Evolutionary conservation across 2,888 invertebrate genomes (phyloP).

Genomic region (Ormyrus rosae): DNA sequence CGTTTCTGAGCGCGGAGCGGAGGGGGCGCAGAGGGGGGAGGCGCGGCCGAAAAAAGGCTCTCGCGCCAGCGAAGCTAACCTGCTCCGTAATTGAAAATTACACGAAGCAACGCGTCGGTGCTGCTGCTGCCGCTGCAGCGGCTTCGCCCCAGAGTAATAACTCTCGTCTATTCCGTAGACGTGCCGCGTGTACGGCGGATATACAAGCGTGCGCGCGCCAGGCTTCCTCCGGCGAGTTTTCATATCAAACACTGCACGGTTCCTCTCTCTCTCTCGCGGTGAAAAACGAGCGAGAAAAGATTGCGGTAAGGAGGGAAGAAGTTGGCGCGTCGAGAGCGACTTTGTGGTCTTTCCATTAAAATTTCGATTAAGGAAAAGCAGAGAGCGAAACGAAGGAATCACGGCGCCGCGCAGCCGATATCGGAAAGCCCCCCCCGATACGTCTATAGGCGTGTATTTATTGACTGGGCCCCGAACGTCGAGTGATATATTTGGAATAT

Average conservation of each 20-base stretch:
- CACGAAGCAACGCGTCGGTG: slow-evolving; percentile 33
- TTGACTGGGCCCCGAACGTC: slow-evolving; percentile 14
- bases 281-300: slow-evolving; percentile 39
- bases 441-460: slow-evolving; percentile 6
- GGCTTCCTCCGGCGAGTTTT: slow-evolving; percentile 35
- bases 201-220: background rate
- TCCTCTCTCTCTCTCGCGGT: background rate
- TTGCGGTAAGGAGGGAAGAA: slow-evolving; percentile 7
- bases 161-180: slow-evolving; percentile 15
- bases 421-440: background rate
- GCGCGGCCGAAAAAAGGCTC: slow-evolving; percentile 9
- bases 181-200: background rate
- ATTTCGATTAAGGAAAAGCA: slow-evolving; percentile 63
- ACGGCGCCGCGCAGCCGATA: background rate
- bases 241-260: slow-evolving; percentile 32
- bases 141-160: slow-evolving; percentile 36
- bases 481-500: slow-evolving; percentile 10
- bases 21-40: background rate
- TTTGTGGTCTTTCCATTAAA: slow-evolving; percentile 68
- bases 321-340: slow-evolving; percentile 27
- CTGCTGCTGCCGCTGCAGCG: background rate
- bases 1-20: background rate
- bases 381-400: slow-evolving; percentile 7
- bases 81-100: slow-evolving; percentile 50
- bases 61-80: background rate